Evolutionary conservation across 2,113 vertebrate species (phyloP).

Genomic region (Oostethus manadensis): DNA sequence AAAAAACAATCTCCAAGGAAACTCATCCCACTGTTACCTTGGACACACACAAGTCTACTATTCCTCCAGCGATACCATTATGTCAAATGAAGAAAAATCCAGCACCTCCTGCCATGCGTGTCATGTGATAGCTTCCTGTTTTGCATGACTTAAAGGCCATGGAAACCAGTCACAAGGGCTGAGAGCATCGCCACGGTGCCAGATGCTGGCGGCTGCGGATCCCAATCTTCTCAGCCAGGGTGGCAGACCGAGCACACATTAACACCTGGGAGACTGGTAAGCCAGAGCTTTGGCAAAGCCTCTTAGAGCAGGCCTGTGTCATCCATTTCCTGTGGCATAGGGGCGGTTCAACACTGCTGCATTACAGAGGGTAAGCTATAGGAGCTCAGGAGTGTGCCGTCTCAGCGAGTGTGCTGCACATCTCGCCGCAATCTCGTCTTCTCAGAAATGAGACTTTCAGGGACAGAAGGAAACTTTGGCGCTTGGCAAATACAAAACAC

Average conservation of each 20-base stretch:
- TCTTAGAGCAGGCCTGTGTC: constrained; percentile 55
- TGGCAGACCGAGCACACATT: constrained; percentile 60
- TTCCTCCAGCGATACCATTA: constrained; percentile 12
- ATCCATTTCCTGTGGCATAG: constrained; percentile 52
- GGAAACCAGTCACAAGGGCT: constrained; percentile 5
- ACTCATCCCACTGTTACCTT: constrained; percentile 36
- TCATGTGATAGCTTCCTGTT: constrained; percentile 11
- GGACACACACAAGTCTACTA: constrained; percentile 21
- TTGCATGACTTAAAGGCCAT: constrained; percentile 8
- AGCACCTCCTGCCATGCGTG: constrained; percentile 9
- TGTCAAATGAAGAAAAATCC: neutral
- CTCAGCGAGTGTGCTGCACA: constrained; percentile 18
- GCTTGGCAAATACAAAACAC: constrained; percentile 6
- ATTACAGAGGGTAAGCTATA: constrained; percentile 20
- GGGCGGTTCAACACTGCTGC: constrained; percentile 39
- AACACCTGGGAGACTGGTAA: constrained; percentile 70
- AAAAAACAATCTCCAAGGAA: constrained; percentile 32
- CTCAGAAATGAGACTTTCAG: constrained; percentile 33
- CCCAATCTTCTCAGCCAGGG: constrained; percentile 51
- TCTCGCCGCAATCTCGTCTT: constrained; percentile 15
- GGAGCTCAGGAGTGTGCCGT: constrained; percentile 3
- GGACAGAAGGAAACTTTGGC: constrained; percentile 26
- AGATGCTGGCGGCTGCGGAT: constrained; percentile 34
- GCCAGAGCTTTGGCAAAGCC: constrained; percentile 66
- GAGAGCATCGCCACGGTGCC: constrained; percentile 33